Evolutionary conservation across 2,797 vertebrate genomes (phyloP).

Genomic region (Nannoperca australis): DNA sequence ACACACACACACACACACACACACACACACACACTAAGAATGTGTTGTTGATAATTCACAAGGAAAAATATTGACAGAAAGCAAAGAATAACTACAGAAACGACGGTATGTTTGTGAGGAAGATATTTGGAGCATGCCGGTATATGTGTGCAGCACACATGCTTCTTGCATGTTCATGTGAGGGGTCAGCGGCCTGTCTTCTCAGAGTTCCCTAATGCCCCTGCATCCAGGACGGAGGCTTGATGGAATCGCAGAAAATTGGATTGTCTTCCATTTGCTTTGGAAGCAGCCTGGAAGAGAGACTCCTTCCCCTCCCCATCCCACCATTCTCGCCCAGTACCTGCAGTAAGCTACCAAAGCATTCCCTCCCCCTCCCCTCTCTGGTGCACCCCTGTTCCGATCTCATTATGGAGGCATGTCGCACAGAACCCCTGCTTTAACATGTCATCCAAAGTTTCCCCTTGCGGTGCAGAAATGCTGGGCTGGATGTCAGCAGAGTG

Average conservation of each 20-base stretch:
- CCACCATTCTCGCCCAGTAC: conserved; percentile 69
- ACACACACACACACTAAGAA: conserved; percentile 1
- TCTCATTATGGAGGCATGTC: conserved; percentile 92
- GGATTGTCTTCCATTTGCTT: conserved; percentile 99
- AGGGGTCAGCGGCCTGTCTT: conserved; percentile 89
- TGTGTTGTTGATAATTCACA: not conserved
- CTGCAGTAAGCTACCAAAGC: conserved; percentile 57
- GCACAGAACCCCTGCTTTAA: conserved; percentile 86
- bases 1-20: not conserved
- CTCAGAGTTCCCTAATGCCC: conserved; percentile 91
- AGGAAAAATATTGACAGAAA: not conserved
- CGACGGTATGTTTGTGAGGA: conserved; percentile 1
- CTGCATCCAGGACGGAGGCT: conserved; percentile 84
- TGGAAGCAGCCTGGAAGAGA: conserved; percentile 81
- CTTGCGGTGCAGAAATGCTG: conserved; percentile 88
- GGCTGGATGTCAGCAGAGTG: conserved; percentile 78
- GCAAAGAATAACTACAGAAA: not conserved
- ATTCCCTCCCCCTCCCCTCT: conserved; percentile 71
- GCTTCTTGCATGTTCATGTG: conserved; percentile 69
- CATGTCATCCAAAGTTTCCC: conserved; percentile 92
- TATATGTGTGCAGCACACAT: conserved; percentile 34
- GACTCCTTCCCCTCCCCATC: conserved; percentile 72
- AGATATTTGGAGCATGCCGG: not conserved
- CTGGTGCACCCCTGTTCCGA: conserved; percentile 78
- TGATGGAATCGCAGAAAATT: conserved; percentile 99